Evolutionary conservation across 1,140 invertebrate genomes (phyloP).

Genomic region (Drosophila murphyi): DNA sequence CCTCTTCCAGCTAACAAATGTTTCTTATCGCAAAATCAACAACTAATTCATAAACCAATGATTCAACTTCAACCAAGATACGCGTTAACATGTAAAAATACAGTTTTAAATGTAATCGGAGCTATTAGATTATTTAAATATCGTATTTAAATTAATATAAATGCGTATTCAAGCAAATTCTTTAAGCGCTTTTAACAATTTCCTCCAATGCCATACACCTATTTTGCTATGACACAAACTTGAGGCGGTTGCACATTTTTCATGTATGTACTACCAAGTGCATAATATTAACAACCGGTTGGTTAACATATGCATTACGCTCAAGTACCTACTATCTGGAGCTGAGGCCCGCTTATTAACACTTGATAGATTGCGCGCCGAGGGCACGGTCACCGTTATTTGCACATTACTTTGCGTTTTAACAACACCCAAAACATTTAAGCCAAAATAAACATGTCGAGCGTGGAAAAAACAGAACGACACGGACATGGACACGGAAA

Average conservation of each 20-base stretch:
- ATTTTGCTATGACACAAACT: neutral
- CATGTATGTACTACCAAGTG: constrained; percentile 7
- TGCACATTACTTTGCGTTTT: constrained; percentile 78
- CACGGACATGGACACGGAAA: constrained; percentile 16
- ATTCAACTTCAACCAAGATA: too few relatives aligned
- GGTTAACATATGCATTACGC: neutral
- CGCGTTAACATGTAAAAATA: too few relatives aligned
- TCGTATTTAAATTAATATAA: too few relatives aligned
- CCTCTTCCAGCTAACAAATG: too few relatives aligned
- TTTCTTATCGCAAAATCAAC: too few relatives aligned
- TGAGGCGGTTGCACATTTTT: constrained; percentile 1
- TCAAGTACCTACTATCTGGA: constrained; percentile 16
- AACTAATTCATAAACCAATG: too few relatives aligned
- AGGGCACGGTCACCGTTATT: constrained; percentile 69
- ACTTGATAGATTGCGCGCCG: constrained; percentile 74
- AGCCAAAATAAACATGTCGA: constrained; percentile 76
- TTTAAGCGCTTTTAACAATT: neutral
- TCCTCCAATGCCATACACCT: neutral
- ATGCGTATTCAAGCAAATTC: too few relatives aligned
- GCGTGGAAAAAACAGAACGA: constrained; percentile 55
- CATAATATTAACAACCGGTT: constrained; percentile 27
- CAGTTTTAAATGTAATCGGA: too few relatives aligned
- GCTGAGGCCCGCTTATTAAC: constrained; percentile 68
- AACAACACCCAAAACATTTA: constrained; percentile 79
- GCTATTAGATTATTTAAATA: too few relatives aligned